phyloP scores from a whole-genome alignment of 2,113 vertebrate genomes.

The Myotis yumanensis region DNA sequence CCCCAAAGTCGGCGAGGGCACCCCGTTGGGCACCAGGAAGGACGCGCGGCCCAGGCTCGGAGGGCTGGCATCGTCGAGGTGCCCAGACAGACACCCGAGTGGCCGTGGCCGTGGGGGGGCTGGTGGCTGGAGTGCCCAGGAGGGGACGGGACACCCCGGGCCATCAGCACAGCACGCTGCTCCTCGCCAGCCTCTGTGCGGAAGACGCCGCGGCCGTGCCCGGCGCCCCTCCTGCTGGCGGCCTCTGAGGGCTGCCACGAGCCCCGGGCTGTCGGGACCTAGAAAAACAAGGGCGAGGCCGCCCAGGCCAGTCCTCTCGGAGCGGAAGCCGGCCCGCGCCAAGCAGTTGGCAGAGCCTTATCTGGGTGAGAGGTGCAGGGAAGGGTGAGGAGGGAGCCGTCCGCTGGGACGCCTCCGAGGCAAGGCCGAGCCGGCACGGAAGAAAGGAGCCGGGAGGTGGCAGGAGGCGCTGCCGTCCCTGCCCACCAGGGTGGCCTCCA shows the following conservation, averaged over 20 bases:
- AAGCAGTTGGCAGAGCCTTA: not conserved
- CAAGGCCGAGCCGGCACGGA: not conserved
- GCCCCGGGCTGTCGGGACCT: not conserved
- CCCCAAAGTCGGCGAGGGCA: not conserved
- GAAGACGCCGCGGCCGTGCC: not conserved
- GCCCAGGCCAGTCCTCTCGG: not conserved
- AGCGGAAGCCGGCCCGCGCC: not conserved
- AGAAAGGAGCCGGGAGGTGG: rapidly evolving
- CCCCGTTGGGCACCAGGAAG: not conserved
- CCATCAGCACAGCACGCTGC: rapidly evolving
- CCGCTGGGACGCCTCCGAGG: no score
- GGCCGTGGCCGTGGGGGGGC: not conserved
- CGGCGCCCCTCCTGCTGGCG: not conserved
- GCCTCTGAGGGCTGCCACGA: not conserved
- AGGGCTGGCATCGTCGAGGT: rapidly evolving
- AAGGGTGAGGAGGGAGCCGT: not conserved
- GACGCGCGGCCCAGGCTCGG: not conserved
- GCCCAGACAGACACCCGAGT: not conserved
- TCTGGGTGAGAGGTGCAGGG: not conserved
- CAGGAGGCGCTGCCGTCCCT: rapidly evolving
- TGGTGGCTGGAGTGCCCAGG: not conserved
- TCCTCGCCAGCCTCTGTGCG: not conserved
- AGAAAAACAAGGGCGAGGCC: no score
- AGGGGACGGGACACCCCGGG: not conserved
- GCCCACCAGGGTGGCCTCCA: not conserved